A percentile compares a stretch with the other conserved stretches of the same genome.
Evolutionary conservation across 2,113 vertebrate species (phyloP).

Genomic region (Pyxicephalus adspersus): DNA sequence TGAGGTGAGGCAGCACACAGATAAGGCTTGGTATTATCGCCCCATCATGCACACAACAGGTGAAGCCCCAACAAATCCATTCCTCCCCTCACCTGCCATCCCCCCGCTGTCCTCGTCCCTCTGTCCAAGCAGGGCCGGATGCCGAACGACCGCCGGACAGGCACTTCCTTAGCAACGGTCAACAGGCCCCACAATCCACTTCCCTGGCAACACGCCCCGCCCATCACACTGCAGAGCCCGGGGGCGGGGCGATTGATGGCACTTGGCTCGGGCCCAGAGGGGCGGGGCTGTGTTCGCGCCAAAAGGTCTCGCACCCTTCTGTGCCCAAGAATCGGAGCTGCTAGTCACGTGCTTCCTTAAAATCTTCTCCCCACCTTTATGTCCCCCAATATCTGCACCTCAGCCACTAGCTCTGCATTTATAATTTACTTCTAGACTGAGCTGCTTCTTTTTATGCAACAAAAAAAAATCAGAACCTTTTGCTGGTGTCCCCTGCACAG

Average conservation of each 20-base stretch:
- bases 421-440: too few species aligned
- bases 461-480: too few species aligned
- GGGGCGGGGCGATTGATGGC: background rate
- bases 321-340: too few species aligned
- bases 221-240: background rate
- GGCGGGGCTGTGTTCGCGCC: too few species aligned
- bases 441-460: background rate
- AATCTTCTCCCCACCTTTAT: too few species aligned
- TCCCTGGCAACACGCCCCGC: slow-evolving; percentile 55
- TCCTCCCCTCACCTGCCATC: slow-evolving; percentile 25
- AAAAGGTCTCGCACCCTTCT: too few species aligned
- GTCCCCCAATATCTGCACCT: too few species aligned
- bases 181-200: slow-evolving; percentile 20
- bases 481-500: too few species aligned
- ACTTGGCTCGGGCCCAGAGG: background rate
- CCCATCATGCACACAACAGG: too few species aligned
- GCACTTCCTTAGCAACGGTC: slow-evolving; percentile 55
- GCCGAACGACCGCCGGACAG: slow-evolving; percentile 36
- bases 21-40: too few species aligned
- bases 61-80: background rate
- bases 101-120: background rate
- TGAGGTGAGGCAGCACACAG: too few species aligned
- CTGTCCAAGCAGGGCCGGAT: background rate
- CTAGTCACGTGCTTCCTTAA: too few species aligned
- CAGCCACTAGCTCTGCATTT: fast-evolving